phyloP scores from a whole-genome alignment of 2,113 vertebrate genomes.

The Corythaixoides concolor region DNA sequence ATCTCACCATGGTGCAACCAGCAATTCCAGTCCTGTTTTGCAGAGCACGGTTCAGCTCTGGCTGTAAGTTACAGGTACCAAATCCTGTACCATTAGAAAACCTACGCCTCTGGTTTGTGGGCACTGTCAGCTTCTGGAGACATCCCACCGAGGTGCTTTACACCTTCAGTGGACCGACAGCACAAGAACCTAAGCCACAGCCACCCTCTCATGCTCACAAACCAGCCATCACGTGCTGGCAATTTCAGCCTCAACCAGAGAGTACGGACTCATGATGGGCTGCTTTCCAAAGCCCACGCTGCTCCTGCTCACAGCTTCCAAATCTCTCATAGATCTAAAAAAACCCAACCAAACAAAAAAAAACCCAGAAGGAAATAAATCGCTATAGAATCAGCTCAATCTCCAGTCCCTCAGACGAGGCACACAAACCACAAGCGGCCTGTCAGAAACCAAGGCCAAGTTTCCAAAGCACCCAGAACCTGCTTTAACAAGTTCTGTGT shows the following conservation, averaged over 20 bases:
- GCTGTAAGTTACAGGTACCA: not conserved
- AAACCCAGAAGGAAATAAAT: not conserved
- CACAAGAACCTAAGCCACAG: not conserved
- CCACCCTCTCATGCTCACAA: not conserved
- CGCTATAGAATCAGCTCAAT: not conserved
- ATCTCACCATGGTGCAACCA: not conserved
- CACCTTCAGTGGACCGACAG: not conserved
- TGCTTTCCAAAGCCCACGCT: not conserved
- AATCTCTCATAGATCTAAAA: not conserved
- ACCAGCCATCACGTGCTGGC: not conserved
- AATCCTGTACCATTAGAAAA: not conserved
- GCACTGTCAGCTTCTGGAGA: not conserved
- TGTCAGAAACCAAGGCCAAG: not conserved
- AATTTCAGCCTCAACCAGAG: not conserved
- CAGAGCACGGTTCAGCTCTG: not conserved
- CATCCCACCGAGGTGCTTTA: not conserved
- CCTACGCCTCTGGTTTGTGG: not conserved
- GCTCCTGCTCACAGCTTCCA: not conserved
- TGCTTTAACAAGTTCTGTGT: not conserved
- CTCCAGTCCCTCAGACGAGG: not conserved
- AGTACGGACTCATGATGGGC: fast-evolving
- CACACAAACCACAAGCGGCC: not conserved
- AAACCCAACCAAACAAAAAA: too few relatives aligned
- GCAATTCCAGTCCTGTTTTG: not conserved
- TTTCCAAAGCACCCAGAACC: not conserved